Evolutionary conservation across 2,113 vertebrate species (phyloP).

Genomic region (Leptobrachium leishanense): DNA sequence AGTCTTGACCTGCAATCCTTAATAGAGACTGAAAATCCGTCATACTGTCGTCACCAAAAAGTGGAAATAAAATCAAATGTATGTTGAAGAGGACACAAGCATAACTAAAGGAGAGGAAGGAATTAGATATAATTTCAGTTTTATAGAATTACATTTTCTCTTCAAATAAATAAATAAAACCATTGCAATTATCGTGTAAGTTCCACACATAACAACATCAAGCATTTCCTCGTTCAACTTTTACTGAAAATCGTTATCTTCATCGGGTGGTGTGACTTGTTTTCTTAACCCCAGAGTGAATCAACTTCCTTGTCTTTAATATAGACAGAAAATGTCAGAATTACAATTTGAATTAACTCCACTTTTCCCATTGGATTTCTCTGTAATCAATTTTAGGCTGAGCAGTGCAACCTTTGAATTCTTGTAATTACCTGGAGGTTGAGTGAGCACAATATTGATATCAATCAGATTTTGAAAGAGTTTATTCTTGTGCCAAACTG

Average conservation of each 20-base stretch:
- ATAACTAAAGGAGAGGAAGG: too few relatives aligned
- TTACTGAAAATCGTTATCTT: conserved; percentile 22
- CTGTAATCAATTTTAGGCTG: conserved; percentile 27
- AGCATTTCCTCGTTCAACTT: conserved; percentile 1
- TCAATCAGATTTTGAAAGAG: conserved; percentile 9
- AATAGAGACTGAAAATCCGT: too few relatives aligned
- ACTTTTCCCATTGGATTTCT: conserved; percentile 8
- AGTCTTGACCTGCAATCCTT: too few relatives aligned
- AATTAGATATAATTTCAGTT: too few relatives aligned
- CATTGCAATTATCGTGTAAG: not conserved
- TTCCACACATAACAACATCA: not conserved
- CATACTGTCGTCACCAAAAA: too few relatives aligned
- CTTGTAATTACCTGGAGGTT: not conserved
- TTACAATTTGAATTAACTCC: conserved; percentile 22
- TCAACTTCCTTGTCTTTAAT: conserved; percentile 25
- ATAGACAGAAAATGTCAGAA: conserved; percentile 11
- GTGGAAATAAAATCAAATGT: too few relatives aligned
- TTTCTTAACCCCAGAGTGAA: conserved; percentile 31
- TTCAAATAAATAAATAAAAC: not conserved
- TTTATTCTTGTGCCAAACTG: conserved; percentile 8
- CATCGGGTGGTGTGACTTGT: conserved; percentile 19
- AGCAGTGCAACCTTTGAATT: conserved; percentile 16
- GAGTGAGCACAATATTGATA: conserved; percentile 14
- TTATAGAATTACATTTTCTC: not conserved
- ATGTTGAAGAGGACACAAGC: too few relatives aligned